These are phyloP conservation scores for Aythya fuligula DNA, from an alignment of 2,797 vertebrate species.

Conservation along the genomic window DNA sequence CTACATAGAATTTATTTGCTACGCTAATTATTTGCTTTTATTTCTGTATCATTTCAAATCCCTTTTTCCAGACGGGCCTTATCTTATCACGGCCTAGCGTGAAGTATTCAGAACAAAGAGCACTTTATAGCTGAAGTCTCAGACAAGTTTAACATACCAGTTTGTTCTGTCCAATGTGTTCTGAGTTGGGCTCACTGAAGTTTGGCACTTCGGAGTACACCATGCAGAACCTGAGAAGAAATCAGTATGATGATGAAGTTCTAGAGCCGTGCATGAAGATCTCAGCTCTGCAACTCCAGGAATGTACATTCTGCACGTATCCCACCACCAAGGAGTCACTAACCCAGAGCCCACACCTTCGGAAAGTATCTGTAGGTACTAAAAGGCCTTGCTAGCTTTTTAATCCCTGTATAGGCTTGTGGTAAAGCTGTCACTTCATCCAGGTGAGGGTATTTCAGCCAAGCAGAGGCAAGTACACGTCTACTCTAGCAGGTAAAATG, in stretches of 20 bases:
- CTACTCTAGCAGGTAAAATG: no score
- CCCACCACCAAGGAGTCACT: background rate
- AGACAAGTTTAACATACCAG: constrained; percentile 81
- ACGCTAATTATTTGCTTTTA: background rate
- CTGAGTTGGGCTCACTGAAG: constrained; percentile 96
- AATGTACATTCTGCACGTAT: background rate
- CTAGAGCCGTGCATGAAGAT: background rate
- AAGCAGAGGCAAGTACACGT: no score
- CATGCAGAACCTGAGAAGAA: constrained; percentile 94
- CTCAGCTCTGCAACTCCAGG: background rate
- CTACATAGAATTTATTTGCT: background rate
- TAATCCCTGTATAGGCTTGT: no score
- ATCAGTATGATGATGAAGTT: background rate
- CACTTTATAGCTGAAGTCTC: background rate
- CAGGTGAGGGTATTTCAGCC: no score
- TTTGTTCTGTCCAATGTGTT: constrained; percentile 89
- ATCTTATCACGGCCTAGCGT: background rate
- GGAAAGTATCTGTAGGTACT: no score
- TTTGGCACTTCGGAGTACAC: constrained; percentile 99
- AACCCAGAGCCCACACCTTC: background rate
- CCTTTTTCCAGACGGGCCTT: background rate
- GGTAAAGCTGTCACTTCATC: no score
- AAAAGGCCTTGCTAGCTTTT: no score
- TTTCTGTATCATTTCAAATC: background rate
- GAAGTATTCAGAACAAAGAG: background rate